Evolutionary conservation across 2,113 vertebrate species (phyloP).

Genomic region (Gobiocypris rarus): DNA sequence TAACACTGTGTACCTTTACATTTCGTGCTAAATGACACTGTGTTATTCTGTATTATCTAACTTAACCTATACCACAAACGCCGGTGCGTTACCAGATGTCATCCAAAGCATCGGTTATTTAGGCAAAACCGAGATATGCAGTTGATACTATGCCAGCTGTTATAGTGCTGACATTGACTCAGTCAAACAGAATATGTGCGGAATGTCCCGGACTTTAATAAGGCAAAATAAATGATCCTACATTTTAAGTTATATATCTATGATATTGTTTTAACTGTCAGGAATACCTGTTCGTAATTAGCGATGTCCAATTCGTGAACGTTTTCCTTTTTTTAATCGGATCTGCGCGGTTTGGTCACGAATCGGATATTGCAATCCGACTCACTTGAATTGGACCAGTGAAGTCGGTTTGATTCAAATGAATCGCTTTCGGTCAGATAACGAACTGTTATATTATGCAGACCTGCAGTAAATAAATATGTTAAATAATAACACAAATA

Average conservation of each 20-base stretch:
- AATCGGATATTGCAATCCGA: neutral
- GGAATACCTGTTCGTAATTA: neutral
- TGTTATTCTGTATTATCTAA: neutral
- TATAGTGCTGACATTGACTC: neutral
- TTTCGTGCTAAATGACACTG: neutral
- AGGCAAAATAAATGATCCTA: neutral
- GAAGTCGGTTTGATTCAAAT: neutral
- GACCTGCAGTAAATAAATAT: no score
- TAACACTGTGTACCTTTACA: conserved; percentile 2
- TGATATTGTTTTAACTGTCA: neutral
- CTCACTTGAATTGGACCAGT: neutral
- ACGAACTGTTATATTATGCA: no score
- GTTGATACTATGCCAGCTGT: neutral
- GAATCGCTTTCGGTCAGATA: no score
- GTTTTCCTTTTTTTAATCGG: neutral
- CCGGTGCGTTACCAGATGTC: neutral
- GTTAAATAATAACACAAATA: no score
- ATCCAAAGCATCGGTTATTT: neutral
- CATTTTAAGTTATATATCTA: neutral
- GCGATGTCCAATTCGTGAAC: neutral
- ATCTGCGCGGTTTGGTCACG: neutral
- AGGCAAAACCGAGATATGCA: neutral
- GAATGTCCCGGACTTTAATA: neutral
- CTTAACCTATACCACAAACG: neutral
- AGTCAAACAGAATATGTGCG: neutral